phyloP scores from a whole-genome alignment of 2,113 vertebrate genomes.

The Tinamus guttatus region DNA sequence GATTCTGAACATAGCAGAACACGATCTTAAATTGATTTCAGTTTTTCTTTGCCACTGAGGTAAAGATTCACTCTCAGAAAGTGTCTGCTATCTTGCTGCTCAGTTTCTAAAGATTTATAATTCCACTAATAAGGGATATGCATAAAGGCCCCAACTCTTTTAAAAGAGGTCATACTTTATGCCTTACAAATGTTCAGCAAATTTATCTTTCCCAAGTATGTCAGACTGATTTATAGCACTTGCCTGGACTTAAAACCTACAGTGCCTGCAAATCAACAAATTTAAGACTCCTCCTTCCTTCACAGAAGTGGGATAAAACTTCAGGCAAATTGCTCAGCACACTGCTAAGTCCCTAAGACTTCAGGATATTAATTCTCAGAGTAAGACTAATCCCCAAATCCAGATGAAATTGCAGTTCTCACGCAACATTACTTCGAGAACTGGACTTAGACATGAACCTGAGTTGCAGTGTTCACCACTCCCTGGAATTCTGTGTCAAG shows the following conservation, averaged over 20 bases:
- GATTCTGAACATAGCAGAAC: background rate
- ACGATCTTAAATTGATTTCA: background rate
- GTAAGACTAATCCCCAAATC: slow-evolving; percentile 11
- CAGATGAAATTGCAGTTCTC: background rate
- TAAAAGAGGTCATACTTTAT: slow-evolving; percentile 28
- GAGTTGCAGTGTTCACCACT: background rate
- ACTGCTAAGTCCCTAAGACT: slow-evolving; percentile 44
- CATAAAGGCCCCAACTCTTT: slow-evolving; percentile 57
- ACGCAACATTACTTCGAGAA: background rate
- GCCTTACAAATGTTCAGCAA: slow-evolving; percentile 29
- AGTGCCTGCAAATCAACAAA: slow-evolving; percentile 54
- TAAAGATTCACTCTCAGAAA: slow-evolving; percentile 41
- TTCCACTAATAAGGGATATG: slow-evolving; percentile 62
- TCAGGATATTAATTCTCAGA: slow-evolving; percentile 7
- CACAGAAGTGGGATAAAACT: slow-evolving; percentile 46
- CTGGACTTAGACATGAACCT: background rate
- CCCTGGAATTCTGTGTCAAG: background rate
- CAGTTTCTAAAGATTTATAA: slow-evolving; percentile 56
- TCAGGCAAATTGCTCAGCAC: slow-evolving; percentile 39
- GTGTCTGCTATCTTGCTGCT: slow-evolving; percentile 20
- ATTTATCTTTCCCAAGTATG: slow-evolving; percentile 39
- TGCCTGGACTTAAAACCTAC: slow-evolving; percentile 41
- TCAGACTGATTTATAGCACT: slow-evolving; percentile 42
- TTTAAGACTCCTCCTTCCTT: slow-evolving; percentile 41
- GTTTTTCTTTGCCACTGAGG: background rate